phyloP scores from a whole-genome alignment of 1,140 invertebrate genomes.

The Harpegnathos saltator region DNA sequence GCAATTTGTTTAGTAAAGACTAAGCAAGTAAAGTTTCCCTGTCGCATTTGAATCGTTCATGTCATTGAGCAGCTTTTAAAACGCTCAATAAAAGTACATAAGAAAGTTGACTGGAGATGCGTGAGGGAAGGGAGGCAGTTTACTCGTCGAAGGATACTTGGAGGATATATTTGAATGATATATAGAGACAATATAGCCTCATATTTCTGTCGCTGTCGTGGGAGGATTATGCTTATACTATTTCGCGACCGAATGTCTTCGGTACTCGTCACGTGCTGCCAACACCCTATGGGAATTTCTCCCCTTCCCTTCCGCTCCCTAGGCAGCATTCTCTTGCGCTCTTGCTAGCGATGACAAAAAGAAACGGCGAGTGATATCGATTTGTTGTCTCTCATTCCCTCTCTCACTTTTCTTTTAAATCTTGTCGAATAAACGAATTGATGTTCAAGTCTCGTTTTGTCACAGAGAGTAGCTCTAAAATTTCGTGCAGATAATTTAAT shows the following conservation, averaged over 20 bases:
- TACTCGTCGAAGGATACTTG: slow-evolving; percentile 67
- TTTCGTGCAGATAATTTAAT: no score
- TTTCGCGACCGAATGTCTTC: slow-evolving; percentile 75
- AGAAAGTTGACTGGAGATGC: slow-evolving; percentile 46
- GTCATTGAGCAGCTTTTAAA: slow-evolving; percentile 30
- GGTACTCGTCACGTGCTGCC: slow-evolving; percentile 76
- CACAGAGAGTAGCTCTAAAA: no score
- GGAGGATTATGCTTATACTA: slow-evolving; percentile 78
- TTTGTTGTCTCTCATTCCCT: background rate
- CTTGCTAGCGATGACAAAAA: slow-evolving; percentile 30
- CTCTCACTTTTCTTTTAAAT: background rate
- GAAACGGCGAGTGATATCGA: slow-evolving; percentile 71
- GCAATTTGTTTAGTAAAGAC: background rate
- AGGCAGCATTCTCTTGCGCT: background rate
- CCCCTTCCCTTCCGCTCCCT: slow-evolving; percentile 1
- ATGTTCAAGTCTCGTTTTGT: no score
- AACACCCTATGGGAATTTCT: slow-evolving; percentile 56
- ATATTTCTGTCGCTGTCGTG: slow-evolving; percentile 77
- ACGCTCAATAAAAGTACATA: slow-evolving; percentile 3
- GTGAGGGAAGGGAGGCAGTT: no score
- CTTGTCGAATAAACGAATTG: background rate
- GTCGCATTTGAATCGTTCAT: background rate
- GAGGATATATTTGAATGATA: slow-evolving; percentile 75
- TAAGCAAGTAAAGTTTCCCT: background rate
- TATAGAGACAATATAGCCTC: slow-evolving; percentile 76